phyloP scores from a whole-genome alignment of 2,113 vertebrate species.

The Calyptommatus sinebrachiatus region DNA sequence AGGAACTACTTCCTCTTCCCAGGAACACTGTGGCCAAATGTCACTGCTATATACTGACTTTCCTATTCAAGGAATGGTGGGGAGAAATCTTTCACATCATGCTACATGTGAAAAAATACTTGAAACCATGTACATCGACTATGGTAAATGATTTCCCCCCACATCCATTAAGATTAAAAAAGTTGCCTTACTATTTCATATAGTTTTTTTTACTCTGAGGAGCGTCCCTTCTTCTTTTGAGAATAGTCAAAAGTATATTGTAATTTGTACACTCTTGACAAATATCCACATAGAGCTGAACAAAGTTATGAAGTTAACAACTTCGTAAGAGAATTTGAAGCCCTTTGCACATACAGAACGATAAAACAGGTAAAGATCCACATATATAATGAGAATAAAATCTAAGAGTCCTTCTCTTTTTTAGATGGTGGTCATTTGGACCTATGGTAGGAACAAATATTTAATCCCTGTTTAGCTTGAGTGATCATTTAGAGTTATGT shows the following conservation, averaged over 20 bases:
- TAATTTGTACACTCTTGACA: neutral
- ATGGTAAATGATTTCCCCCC: neutral
- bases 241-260: neutral
- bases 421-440: too few species aligned
- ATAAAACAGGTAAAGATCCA: neutral
- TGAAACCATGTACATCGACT: fast-evolving
- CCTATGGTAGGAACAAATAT: too few species aligned
- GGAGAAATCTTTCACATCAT: too few species aligned
- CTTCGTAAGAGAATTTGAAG: slow-evolving; percentile 18
- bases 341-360: neutral
- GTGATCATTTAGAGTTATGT: too few species aligned
- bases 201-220: slow-evolving; percentile 9
- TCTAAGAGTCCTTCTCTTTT: neutral
- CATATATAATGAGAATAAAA: neutral
- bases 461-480: too few species aligned
- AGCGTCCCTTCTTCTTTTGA: neutral
- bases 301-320: slow-evolving; percentile 47
- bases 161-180: neutral
- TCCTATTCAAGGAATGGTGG: too few species aligned
- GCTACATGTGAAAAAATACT: neutral
- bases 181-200: fast-evolving
- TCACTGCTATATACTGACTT: too few species aligned
- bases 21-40: too few species aligned
- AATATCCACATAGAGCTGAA: too few species aligned
- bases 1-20: too few species aligned